These are phyloP conservation scores for Acronicta aceris DNA, from an alignment of 2,888 invertebrate species.

Conservation along the genomic window DNA sequence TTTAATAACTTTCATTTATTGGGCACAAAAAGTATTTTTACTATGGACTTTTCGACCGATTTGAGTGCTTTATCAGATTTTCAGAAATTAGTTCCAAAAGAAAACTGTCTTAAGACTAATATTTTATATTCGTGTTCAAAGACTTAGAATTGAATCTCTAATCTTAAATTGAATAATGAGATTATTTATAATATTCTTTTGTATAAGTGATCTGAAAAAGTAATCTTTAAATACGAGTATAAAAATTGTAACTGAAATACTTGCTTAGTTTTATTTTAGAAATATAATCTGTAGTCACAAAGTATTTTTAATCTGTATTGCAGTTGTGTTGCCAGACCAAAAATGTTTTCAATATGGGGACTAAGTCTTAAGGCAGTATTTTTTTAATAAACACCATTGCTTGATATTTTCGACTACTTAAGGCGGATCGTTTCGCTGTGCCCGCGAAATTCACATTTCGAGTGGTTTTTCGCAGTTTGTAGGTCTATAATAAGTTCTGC, in stretches of 20 bases:
- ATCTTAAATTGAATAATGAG: background rate
- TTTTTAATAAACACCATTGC: constrained; percentile 31
- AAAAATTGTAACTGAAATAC: constrained; percentile 35
- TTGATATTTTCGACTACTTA: constrained; percentile 39
- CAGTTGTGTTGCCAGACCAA: constrained; percentile 59
- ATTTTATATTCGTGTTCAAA: constrained; percentile 40
- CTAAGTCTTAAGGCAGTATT: constrained; percentile 55
- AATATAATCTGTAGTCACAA: constrained; percentile 59
- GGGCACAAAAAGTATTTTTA: background rate
- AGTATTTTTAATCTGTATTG: constrained; percentile 58
- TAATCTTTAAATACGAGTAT: constrained; percentile 29
- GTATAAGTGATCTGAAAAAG: constrained; percentile 13
- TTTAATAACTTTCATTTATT: background rate
- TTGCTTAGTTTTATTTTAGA: constrained; percentile 52
- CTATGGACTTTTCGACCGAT: background rate
- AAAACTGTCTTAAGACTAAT: constrained; percentile 54
- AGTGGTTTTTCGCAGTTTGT: no score
- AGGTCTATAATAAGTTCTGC: no score
- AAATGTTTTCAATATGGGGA: constrained; percentile 49
- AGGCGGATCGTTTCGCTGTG: no score
- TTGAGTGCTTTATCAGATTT: constrained; percentile 25
- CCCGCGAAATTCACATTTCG: no score
- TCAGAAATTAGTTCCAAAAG: constrained; percentile 50
- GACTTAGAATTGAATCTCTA: constrained; percentile 19
- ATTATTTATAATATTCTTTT: background rate